phyloP scores from a whole-genome alignment of 2,888 invertebrate genomes.

The Epicampocera succincta region DNA sequence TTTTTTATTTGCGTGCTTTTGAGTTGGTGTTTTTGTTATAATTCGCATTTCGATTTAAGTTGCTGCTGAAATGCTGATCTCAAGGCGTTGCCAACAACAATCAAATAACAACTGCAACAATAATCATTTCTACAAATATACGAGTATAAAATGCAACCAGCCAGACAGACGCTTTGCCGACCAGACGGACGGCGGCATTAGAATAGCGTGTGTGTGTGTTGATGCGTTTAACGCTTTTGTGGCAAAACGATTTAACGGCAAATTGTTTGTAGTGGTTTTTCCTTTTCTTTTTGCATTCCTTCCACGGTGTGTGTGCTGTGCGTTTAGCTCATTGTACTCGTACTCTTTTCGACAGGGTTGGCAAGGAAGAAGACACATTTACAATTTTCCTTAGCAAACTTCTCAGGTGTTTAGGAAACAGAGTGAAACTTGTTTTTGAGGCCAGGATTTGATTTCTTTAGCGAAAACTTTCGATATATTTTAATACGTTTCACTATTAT shows the following conservation, averaged over 20 bases:
- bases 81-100: constrained; percentile 59
- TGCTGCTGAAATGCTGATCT: constrained; percentile 62
- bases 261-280: constrained; percentile 51
- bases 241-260: constrained; percentile 67
- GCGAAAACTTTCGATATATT: too few species aligned
- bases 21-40: constrained; percentile 35
- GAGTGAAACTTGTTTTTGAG: too few species aligned
- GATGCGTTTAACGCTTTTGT: constrained; percentile 66
- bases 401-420: too few species aligned
- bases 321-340: constrained; percentile 14
- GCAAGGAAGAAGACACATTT: too few species aligned
- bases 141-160: background rate
- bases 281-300: constrained; percentile 21
- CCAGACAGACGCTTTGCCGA: constrained; percentile 3
- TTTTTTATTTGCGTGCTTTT: constrained; percentile 1
- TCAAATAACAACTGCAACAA: constrained; percentile 46
- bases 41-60: constrained; percentile 55
- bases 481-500: too few species aligned
- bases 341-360: background rate
- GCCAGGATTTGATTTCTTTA: too few species aligned
- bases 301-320: constrained; percentile 14
- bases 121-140: constrained; percentile 5
- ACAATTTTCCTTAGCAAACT: too few species aligned
- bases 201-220: constrained; percentile 46
- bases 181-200: constrained; percentile 17